Conservation (phyloP, 2,797 vertebrate genomes). For the Pseudocheirus occidentalis region DNA sequence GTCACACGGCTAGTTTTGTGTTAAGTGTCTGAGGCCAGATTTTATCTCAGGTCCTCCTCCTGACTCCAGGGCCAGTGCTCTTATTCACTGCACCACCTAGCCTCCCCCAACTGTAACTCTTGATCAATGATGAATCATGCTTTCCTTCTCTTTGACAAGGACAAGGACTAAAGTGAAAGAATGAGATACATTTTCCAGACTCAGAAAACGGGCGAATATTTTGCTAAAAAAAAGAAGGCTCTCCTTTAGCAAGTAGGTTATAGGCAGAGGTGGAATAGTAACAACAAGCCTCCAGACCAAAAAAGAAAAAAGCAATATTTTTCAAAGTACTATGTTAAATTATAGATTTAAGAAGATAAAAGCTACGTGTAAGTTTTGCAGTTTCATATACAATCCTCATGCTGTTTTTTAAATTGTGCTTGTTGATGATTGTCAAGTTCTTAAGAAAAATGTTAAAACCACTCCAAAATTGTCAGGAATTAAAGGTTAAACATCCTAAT, state of each 20-base stretch:
- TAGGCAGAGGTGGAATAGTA: neutral
- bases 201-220: neutral
- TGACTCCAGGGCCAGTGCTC: too few species aligned
- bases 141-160: neutral
- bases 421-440: neutral
- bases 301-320: neutral
- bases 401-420: neutral
- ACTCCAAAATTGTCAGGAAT: neutral
- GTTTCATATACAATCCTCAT: neutral
- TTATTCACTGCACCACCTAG: too few species aligned
- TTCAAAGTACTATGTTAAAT: neutral
- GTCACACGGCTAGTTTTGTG: too few species aligned
- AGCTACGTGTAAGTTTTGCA: neutral
- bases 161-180: neutral
- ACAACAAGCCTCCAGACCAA: neutral
- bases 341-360: neutral
- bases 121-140: neutral
- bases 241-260: neutral
- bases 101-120: neutral
- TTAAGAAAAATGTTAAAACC: neutral
- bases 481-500: neutral
- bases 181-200: neutral
- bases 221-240: neutral
- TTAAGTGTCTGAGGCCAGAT: too few species aligned
- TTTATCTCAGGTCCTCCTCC: too few species aligned